Base-by-base conservation (phyloP, 2,888 invertebrate genomes). In the Drosophila cognata region DNA sequence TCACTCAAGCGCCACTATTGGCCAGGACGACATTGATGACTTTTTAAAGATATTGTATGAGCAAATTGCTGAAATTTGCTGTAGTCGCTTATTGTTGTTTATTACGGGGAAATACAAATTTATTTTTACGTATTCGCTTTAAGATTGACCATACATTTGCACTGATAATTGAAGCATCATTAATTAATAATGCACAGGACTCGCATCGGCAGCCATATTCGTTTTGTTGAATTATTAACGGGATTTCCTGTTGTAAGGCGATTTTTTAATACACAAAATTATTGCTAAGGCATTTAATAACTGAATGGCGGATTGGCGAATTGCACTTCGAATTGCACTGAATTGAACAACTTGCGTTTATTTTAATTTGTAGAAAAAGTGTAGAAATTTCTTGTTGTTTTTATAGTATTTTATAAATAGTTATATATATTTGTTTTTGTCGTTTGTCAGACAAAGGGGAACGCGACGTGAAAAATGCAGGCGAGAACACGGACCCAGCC, bases 381-480 rank as follows among this genome's bases (percentile, higher is more conserved):
- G 74, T 88, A 84, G 75, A 88, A 88, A 88, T 85, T 73, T 70
- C 11, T 53, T 62, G 18, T 61, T 38, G 35, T 56, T 56, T 53
- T 51, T 18, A n/a, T 57, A n/a, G 11, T 57, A 50, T 28, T 50
- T n/a, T 64, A 21, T 21, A 57, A 41, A 57, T 43, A 57, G 13
- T n/a, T 57, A 18, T 31, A 56, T 68, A 51, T 71, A 52, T 50
- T 31, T 61, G 31, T 53, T 21, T 64, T 66, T 53, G 69, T 61
- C 59, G 69, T 61, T 62, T 66, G 55, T 38, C 66, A 36, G 50
- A 61, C 58, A 41, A 60, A 64, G 57, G 65, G 38, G 50, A 65
- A 74, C 77, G 67, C 81, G 73, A 77, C 82, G 70, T 83, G 85
- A 80, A 77, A 79, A 74, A 53, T 74, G 79, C 82, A 73, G 72